These are phyloP conservation scores for Machimus atricapillus DNA, from an alignment of 2,888 invertebrate species.

Conservation along the genomic window DNA sequence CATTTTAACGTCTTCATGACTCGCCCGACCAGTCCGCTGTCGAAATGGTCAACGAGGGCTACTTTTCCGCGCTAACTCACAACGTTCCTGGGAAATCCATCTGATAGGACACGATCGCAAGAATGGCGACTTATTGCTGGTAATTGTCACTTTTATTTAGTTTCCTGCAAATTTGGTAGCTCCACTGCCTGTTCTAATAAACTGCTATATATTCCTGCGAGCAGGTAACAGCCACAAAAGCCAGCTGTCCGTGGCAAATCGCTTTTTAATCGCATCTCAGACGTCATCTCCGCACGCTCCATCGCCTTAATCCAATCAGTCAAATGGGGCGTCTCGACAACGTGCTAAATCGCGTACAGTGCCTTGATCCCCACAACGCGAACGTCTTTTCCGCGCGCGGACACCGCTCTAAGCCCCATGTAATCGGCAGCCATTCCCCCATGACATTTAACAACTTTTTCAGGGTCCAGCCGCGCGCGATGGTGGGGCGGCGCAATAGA, in stretches of 20 bases:
- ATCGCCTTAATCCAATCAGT: neutral
- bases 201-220: neutral
- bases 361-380: neutral
- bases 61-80: neutral
- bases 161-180: neutral
- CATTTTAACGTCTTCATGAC: constrained; percentile 30
- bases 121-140: neutral
- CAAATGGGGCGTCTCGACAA: neutral
- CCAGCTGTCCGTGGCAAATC: neutral
- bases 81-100: neutral
- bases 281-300: neutral
- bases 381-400: neutral
- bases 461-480: neutral
- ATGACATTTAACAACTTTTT: constrained; percentile 13
- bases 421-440: neutral
- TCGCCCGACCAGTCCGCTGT: constrained; percentile 4
- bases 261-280: neutral
- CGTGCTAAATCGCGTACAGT: neutral
- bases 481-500: neutral
- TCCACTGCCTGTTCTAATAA: neutral
- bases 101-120: neutral
- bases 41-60: neutral
- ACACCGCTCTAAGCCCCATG: neutral
- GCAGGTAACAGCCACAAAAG: neutral
- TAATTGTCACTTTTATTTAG: neutral